Base-by-base conservation (phyloP, 2,797 vertebrate species). In the Halcyon leucocephala region DNA sequence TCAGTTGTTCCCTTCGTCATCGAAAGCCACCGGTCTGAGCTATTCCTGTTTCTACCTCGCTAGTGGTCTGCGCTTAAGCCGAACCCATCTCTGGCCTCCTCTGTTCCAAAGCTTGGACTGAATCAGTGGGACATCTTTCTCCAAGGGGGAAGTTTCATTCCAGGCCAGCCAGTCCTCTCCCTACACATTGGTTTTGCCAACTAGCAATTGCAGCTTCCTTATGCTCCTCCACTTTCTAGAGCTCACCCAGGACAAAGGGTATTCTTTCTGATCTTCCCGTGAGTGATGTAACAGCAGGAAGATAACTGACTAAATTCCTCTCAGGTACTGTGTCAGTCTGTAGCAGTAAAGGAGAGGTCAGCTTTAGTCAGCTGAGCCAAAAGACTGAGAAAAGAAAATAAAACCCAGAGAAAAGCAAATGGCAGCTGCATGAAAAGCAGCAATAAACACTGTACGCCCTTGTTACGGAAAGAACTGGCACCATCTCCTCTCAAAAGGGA, bases 241-340 rank as follows among this genome's bases (percentile, higher is more conserved):
- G 49, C 78, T 78, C 46, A 64, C 80, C 73, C n/a, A 7, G 54
- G 69, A 70, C 58, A 66, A 83, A 55, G 42, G 35, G 58, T 93
- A 92, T 24, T 91, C 54, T 71, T 57, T 37, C 41, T n/a, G 24
- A 89, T 92, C 66, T 90, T 72, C 35, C 31, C 42, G 8, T 12
- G 48, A n/a, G 41, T 60, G 73, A 79, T 42, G 41, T 62, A 93
- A 86, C 18, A 76, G n/a, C 37, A 92, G 58, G 58, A 95, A 69
- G 58, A 76, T 46, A 6, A 3, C 20, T 6, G 35, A 52, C 61
- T 72, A 49, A 79, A 92, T 77, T 70, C 73, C 72, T 76, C 51
- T 31, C 1, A 1, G 31, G 22, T 83, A 44, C 82, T 54, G 61
- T 72, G 31, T 70, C 67, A 55, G 70, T 66, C 77, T 62, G 33